Evolutionary conservation across 37 sponge, comb jelly and placozoan species (phyloP).

Genomic region (Agelas oroides): DNA sequence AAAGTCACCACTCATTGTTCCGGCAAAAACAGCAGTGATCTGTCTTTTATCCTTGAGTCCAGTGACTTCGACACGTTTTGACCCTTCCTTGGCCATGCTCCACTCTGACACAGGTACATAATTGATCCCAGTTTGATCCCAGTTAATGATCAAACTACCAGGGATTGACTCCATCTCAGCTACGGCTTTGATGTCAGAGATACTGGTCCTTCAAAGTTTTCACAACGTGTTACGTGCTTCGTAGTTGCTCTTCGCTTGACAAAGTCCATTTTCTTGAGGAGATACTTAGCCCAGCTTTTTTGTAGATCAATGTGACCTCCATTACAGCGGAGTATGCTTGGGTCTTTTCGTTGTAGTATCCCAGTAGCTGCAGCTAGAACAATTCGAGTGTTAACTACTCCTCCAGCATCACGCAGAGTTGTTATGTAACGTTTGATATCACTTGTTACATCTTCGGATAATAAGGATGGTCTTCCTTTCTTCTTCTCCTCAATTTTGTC

Average conservation of each 20-base stretch:
- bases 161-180: background rate
- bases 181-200: background rate
- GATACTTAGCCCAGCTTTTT: conserved; percentile 25
- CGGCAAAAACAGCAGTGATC: conserved; percentile 42
- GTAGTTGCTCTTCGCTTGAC: conserved; percentile 29
- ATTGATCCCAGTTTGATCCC: conserved; percentile 36
- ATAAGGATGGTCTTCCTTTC: no score
- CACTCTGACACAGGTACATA: conserved; percentile 38
- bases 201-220: background rate
- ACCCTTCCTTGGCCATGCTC: conserved; percentile 52
- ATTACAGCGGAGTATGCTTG: background rate
- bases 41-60: conserved; percentile 48
- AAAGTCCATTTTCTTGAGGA: conserved; percentile 5
- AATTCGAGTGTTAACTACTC: conserved; percentile 21
- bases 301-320: conserved; percentile 14
- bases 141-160: background rate
- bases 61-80: conserved; percentile 45
- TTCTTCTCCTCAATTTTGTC: no score
- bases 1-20: no score
- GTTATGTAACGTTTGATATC: no score
- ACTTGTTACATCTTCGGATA: no score
- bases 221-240: background rate
- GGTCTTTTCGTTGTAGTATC: conserved; percentile 4
- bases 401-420: background rate
- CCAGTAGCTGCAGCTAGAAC: conserved; percentile 13